A percentile compares a stretch with the other conserved stretches of the same genome.
Conservation (phyloP, 2,797 vertebrate species). For the Cryptoblepharus egeriae region DNA sequence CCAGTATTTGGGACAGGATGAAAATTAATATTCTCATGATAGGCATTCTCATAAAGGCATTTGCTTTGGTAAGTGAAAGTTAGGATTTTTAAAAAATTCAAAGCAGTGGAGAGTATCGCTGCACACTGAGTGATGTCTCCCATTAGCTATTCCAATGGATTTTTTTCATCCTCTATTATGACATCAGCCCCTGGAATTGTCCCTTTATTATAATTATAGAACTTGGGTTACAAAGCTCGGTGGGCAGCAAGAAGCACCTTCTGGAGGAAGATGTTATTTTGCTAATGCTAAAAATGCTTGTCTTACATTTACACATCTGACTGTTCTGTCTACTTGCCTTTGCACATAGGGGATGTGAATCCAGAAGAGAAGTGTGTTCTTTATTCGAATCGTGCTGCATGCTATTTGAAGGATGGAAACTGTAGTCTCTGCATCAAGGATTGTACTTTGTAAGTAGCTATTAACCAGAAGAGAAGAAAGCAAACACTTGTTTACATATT, state of each 20-base stretch:
- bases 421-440: constrained; percentile 89
- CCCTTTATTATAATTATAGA: background rate
- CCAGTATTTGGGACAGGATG: background rate
- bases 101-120: background rate
- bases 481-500: background rate
- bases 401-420: constrained; percentile 90
- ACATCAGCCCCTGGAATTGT: background rate
- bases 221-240: background rate
- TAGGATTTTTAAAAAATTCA: no score
- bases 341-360: constrained; percentile 52
- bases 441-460: constrained; percentile 82
- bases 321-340: background rate
- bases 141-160: background rate
- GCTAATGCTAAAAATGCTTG: background rate
- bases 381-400: constrained; percentile 91
- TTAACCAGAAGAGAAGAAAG: background rate
- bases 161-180: background rate
- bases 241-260: background rate
- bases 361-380: constrained; percentile 86
- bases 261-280: background rate
- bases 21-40: background rate
- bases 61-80: no score
- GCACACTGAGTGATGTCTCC: background rate
- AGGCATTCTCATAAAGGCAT: background rate
- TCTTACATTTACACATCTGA: background rate